Evolutionary conservation across 2,113 vertebrate species (phyloP).

Genomic region (Gallinago paraguaiae): DNA sequence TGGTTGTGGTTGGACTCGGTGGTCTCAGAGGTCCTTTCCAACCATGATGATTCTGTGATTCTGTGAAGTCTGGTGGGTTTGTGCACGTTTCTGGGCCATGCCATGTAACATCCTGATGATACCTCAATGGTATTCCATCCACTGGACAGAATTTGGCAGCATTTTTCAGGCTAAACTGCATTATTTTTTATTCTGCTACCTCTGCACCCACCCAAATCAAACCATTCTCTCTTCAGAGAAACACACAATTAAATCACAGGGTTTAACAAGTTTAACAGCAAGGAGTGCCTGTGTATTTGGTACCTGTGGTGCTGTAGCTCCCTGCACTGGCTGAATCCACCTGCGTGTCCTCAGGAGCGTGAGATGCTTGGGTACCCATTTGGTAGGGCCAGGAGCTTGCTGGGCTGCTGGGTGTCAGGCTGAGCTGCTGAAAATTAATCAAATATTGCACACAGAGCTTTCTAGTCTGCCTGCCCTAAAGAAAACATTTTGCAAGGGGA

Average conservation of each 20-base stretch:
- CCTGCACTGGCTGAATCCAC: background rate
- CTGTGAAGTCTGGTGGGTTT: background rate
- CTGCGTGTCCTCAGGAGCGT: accelerated
- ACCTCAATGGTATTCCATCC: accelerated
- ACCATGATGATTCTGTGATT: too few relatives aligned
- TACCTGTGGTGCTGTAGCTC: accelerated
- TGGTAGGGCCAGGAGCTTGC: background rate
- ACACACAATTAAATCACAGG: background rate
- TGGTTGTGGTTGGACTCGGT: too few relatives aligned
- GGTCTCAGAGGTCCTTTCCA: too few relatives aligned
- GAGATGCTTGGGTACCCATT: background rate
- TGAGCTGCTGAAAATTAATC: background rate
- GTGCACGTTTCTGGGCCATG: background rate
- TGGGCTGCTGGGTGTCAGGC: background rate
- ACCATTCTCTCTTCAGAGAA: background rate
- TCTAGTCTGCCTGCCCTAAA: background rate
- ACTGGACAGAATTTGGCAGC: background rate
- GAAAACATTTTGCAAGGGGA: conserved; percentile 49
- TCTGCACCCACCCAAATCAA: background rate
- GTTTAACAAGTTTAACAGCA: background rate
- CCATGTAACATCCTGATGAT: background rate
- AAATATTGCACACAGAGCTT: background rate
- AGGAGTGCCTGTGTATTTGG: background rate
- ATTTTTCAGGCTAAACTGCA: background rate
- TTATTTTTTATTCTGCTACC: background rate